Evolutionary conservation across 2,113 vertebrate genomes (phyloP).

Genomic region (Peromyscus californicus): DNA sequence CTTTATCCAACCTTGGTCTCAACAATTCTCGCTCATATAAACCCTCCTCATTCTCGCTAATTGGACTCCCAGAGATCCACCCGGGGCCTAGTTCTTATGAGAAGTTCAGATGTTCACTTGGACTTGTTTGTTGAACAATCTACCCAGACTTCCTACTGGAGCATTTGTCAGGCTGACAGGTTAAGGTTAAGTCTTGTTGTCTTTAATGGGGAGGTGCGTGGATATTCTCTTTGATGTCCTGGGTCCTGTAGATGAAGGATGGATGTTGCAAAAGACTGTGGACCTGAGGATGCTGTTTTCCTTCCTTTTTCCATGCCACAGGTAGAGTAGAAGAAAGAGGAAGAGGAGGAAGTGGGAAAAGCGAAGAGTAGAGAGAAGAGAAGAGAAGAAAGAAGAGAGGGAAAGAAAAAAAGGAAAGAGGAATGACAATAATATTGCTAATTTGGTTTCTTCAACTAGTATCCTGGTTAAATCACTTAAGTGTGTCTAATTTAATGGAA

Average conservation of each 20-base stretch:
- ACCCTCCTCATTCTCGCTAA: too few relatives aligned
- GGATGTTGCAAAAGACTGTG: neutral
- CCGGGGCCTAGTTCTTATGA: too few relatives aligned
- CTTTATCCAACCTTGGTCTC: too few relatives aligned
- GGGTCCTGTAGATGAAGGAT: neutral
- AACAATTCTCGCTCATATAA: too few relatives aligned
- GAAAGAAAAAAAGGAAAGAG: too few relatives aligned
- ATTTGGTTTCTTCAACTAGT: constrained; percentile 38
- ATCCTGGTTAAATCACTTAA: constrained; percentile 59
- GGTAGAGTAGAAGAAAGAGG: neutral
- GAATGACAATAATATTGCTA: neutral
- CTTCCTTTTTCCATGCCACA: neutral
- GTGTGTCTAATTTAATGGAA: constrained; percentile 71
- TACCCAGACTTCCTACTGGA: neutral
- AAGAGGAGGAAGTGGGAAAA: neutral
- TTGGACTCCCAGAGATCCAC: too few relatives aligned
- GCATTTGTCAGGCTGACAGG: neutral
- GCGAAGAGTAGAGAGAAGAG: neutral
- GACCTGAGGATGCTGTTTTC: neutral
- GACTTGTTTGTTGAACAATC: neutral
- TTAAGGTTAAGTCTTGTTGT: neutral
- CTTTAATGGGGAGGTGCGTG: neutral
- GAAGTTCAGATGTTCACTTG: neutral
- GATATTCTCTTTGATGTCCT: neutral
- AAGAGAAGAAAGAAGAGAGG: neutral